Base-by-base conservation (phyloP, 2,888 invertebrate species). In the Nebria salina region DNA sequence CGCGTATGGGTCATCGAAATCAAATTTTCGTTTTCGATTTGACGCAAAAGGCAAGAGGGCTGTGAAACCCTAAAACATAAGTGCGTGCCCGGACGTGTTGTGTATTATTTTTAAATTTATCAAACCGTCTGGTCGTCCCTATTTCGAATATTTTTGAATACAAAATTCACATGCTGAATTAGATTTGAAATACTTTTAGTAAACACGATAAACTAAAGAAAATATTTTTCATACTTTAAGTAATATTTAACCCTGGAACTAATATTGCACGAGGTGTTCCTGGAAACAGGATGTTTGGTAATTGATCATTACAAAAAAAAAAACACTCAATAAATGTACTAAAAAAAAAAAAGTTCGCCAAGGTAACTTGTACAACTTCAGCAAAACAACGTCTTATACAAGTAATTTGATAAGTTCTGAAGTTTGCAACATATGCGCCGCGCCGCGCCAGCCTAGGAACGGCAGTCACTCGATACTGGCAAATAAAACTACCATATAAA, bases 41-140 rank as follows among this genome's bases (percentile, higher is more conserved):
- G 70, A 11, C 70, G 70, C 70, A 26, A 25, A 54, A 54, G 54
- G 70, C 72, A 77, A 77, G 72, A 72, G 72, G 72, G 77, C 77
- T 70, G 42, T 42, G 41, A 72, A 77, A 77, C 73, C 26, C 68
- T 34, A 65, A 68, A 70, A 70, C 70, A 70, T 70, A 70, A 65
- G 76, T 68, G 68, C 76, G 68, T 65, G 66, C n/a, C 68, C 68
- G 15, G 42, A 13, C 76, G 68, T 66, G 68, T 66, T 65, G 79
- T 73, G 75, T 80, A 80, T 80, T 80, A 80, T 80, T 80, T 80
- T 80, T 80, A 80, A 80, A 80, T 80, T 80, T 80, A 75, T 75
- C 75, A 65, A 75, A 75, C 72, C 75, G 75, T 80, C 68, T 80
- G 72, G 75, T 75, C 54, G 43, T 5, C n/a, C 41, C 73, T 13